phyloP scores from a whole-genome alignment of 2,113 vertebrate genomes.

The Anarhynchus alexandrinus region DNA sequence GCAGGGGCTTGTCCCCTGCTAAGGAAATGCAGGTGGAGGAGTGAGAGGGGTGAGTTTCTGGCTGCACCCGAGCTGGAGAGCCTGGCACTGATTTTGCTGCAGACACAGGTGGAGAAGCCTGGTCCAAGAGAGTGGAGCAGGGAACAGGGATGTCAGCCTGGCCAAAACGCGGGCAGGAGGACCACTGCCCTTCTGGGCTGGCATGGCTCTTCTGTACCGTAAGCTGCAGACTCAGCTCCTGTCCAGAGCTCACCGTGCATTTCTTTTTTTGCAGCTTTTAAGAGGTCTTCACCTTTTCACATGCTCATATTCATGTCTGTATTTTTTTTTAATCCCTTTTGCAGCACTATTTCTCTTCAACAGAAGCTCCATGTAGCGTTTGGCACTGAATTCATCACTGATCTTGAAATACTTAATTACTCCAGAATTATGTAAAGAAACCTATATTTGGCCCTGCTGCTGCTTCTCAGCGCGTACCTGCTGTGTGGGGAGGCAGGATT shows the following conservation, averaged over 20 bases:
- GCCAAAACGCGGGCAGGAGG: not conserved
- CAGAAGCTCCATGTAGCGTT: not conserved
- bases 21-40: not conserved
- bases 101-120: not conserved
- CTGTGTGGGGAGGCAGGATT: not conserved
- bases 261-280: not conserved
- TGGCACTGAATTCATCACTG: not conserved
- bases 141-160: not conserved
- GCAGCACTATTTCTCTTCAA: not conserved
- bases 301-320: not conserved
- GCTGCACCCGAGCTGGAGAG: not conserved
- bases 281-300: not conserved
- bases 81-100: not conserved
- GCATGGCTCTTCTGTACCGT: not conserved
- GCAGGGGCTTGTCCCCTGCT: too few relatives aligned
- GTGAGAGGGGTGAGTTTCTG: not conserved
- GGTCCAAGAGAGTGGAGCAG: not conserved
- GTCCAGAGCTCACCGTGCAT: not conserved
- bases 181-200: not conserved
- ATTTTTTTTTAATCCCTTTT: not conserved
- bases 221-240: not conserved
- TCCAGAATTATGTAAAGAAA: not conserved
- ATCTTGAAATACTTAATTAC: not conserved
- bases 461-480: not conserved
- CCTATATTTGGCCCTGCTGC: not conserved